These are phyloP conservation scores for Struthidea cinerea DNA, from an alignment of 2,113 vertebrate species.

Conservation along the genomic window DNA sequence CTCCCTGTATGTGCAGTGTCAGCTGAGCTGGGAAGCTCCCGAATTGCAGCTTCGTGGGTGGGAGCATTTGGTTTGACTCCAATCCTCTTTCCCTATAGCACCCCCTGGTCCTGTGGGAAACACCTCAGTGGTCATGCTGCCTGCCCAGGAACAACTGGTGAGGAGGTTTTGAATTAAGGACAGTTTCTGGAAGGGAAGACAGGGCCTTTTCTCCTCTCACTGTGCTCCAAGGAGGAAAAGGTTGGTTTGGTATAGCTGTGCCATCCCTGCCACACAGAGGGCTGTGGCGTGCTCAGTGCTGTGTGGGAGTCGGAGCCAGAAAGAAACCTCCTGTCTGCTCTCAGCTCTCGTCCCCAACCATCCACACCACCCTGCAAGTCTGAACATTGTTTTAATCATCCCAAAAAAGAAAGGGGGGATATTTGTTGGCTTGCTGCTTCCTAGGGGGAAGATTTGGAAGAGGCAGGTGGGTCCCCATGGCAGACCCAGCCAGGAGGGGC, in stretches of 20 bases:
- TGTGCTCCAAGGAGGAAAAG: neutral
- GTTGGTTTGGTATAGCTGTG: too few species aligned
- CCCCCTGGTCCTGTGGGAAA: neutral
- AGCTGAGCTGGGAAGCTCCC: neutral
- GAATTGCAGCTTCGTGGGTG: neutral
- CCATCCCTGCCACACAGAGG: neutral
- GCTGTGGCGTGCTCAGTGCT: neutral
- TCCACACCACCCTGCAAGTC: neutral
- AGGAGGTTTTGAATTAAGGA: neutral
- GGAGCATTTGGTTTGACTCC: neutral
- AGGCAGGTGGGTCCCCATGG: accelerated
- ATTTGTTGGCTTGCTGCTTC: neutral
- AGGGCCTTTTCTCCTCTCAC: neutral
- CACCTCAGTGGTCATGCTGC: neutral
- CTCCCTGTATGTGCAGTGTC: neutral
- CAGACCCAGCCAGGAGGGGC: neutral
- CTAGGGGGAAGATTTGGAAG: neutral
- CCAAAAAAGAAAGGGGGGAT: neutral
- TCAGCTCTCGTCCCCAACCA: neutral
- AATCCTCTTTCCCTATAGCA: neutral
- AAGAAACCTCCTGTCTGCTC: neutral
- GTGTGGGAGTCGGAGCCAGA: neutral
- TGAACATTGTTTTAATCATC: neutral
- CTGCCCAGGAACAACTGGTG: neutral
- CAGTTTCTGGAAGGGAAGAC: neutral